Percentiles rank a stretch among this genome's conserved stretches.
phyloP scores from a whole-genome alignment of 2,113 vertebrate species.

The Eubucco bourcierii region DNA sequence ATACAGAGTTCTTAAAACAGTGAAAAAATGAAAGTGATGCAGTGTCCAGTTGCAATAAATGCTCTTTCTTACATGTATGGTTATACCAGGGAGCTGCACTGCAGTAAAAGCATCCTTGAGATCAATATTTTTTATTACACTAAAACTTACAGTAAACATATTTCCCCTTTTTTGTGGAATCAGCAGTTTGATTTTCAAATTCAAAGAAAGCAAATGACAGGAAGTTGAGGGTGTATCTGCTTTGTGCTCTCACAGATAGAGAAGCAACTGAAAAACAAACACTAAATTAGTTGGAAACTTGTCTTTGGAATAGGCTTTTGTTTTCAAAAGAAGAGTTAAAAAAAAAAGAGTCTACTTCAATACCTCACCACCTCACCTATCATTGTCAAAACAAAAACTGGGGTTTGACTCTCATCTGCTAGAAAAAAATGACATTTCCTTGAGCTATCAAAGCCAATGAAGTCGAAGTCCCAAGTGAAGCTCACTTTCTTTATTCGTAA shows the following conservation, averaged over 20 bases:
- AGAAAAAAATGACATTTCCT: not conserved
- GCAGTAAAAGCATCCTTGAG: not conserved
- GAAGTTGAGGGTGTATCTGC: not conserved
- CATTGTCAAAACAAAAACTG: not conserved
- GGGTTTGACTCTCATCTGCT: not conserved
- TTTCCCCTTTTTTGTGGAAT: not conserved
- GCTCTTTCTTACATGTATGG: not conserved
- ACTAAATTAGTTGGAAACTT: not conserved
- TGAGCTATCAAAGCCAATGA: not conserved
- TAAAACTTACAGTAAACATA: not conserved
- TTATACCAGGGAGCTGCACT: not conserved
- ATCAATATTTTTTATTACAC: not conserved
- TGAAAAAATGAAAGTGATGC: not conserved
- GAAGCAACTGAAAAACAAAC: not conserved
- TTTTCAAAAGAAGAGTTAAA: not conserved
- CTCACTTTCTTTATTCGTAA: not conserved
- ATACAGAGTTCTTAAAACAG: not conserved
- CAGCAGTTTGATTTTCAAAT: not conserved
- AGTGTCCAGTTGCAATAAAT: not conserved
- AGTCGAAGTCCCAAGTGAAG: not conserved
- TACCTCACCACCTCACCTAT: too few species aligned
- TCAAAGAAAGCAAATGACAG: slow-evolving; percentile 12
- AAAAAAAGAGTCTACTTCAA: not conserved
- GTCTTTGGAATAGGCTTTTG: not conserved
- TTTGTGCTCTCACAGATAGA: not conserved